phyloP scores from a whole-genome alignment of 2,113 vertebrate genomes.

The Ramphastos sulfuratus region DNA sequence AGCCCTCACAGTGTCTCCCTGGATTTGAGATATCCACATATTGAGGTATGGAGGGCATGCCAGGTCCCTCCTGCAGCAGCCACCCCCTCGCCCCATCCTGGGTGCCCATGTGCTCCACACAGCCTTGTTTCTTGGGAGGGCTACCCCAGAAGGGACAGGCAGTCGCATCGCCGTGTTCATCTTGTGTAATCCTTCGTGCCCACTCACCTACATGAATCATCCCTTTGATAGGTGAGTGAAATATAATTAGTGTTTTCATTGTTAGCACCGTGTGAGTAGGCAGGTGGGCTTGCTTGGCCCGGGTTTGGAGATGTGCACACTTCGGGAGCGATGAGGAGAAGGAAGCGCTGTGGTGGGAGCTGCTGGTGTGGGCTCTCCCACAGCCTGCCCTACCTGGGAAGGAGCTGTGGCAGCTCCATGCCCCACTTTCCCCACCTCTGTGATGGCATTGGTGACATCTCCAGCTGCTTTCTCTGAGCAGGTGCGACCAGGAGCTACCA shows the following conservation, averaged over 20 bases:
- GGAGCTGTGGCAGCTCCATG: background rate
- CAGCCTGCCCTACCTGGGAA: background rate
- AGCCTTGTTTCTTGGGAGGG: background rate
- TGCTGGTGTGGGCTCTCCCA: background rate
- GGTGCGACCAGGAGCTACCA: background rate
- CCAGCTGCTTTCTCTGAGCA: background rate
- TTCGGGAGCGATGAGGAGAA: background rate
- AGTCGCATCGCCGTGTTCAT: background rate
- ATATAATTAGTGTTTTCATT: slow-evolving; percentile 66
- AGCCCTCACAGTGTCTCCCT: background rate
- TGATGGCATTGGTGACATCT: background rate
- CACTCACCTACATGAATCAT: slow-evolving; percentile 62
- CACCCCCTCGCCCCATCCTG: background rate
- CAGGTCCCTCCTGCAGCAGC: background rate
- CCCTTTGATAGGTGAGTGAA: slow-evolving; percentile 57
- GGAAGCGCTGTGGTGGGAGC: background rate
- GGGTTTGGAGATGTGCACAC: background rate
- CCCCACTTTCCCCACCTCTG: background rate
- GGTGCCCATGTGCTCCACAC: background rate
- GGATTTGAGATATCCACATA: background rate
- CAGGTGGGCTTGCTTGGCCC: slow-evolving; percentile 50
- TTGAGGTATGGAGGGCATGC: no score
- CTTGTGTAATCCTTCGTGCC: slow-evolving; percentile 56
- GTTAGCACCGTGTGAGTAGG: slow-evolving; percentile 52
- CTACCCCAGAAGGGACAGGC: background rate